Percentiles rank a stretch among this genome's conserved stretches.
Conservation (phyloP, 64 coral and sea anemone genomes). For the Stichodactyla helianthus region DNA sequence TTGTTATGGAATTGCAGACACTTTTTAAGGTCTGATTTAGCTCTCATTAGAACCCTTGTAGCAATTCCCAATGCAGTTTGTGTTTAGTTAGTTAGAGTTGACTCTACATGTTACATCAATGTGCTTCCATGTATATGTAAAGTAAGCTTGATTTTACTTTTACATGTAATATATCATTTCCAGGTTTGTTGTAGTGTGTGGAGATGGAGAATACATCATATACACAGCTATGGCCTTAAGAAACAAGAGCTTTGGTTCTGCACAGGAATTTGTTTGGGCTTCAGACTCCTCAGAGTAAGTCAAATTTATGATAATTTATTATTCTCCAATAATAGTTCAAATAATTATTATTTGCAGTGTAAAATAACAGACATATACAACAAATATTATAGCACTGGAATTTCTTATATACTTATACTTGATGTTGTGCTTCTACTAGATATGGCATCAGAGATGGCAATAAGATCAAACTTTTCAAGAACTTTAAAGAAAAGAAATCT, state of each 20-base stretch:
- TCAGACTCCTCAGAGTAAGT: slow-evolving; percentile 98
- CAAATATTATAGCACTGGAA: too few species aligned
- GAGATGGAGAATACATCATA: slow-evolving; percentile 99
- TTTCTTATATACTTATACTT: background rate
- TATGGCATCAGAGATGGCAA: slow-evolving; percentile 95
- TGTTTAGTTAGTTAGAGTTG: too few species aligned
- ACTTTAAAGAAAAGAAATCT: slow-evolving; percentile 98
- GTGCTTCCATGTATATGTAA: too few species aligned
- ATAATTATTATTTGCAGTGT: too few species aligned
- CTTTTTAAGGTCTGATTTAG: too few species aligned
- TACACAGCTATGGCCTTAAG: slow-evolving; percentile 98
- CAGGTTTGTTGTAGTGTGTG: slow-evolving; percentile 97
- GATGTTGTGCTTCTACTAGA: slow-evolving; percentile 22
- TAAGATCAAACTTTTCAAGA: slow-evolving; percentile 93
- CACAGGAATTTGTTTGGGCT: slow-evolving; percentile 99
- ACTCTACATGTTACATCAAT: background rate
- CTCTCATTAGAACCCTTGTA: too few species aligned
- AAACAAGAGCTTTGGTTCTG: slow-evolving; percentile 98
- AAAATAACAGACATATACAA: too few species aligned
- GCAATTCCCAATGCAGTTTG: too few species aligned
- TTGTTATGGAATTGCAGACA: too few species aligned
- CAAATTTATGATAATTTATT: background rate
- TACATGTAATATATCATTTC: background rate
- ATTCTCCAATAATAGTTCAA: too few species aligned
- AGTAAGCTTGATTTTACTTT: background rate